Evolutionary conservation across 2,888 invertebrate genomes (phyloP).

Genomic region (Crocallis elinguaria): DNA sequence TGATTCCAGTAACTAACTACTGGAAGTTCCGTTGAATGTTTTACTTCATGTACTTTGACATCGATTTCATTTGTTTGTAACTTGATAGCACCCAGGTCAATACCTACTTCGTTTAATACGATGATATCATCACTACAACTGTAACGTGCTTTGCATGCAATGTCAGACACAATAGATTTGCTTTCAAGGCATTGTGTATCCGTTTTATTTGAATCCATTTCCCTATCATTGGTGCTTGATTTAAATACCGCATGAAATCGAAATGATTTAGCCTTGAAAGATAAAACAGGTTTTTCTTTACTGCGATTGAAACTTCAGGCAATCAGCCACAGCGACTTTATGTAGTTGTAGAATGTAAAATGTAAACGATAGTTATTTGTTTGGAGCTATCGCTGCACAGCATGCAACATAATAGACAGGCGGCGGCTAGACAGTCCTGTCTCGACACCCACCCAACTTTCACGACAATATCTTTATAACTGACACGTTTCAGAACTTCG

Average conservation of each 20-base stretch:
- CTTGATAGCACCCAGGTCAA: constrained; percentile 24
- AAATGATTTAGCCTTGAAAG: constrained; percentile 14
- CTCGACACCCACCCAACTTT: constrained; percentile 22
- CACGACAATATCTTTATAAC: constrained; percentile 36
- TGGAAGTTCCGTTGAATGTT: constrained; percentile 25
- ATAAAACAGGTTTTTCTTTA: background rate
- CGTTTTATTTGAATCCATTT: constrained; percentile 22
- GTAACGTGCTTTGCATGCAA: constrained; percentile 28
- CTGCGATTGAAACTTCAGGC: background rate
- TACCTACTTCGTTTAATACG: constrained; percentile 26
- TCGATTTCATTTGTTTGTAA: constrained; percentile 22
- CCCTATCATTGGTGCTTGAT: constrained; percentile 22
- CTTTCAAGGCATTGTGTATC: constrained; percentile 27
- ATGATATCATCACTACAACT: constrained; percentile 34
- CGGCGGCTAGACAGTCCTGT: constrained; percentile 19
- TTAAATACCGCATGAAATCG: constrained; percentile 22
- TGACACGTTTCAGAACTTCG: constrained; percentile 39
- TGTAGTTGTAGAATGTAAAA: background rate
- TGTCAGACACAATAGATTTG: constrained; percentile 32
- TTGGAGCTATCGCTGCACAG: background rate
- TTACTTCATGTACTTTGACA: constrained; percentile 15
- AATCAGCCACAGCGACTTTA: background rate
- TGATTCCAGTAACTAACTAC: no score
- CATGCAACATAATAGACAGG: constrained; percentile 9
- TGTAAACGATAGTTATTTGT: background rate